A percentile compares a stretch with the other conserved stretches of the same genome.
Evolutionary conservation across 2,888 invertebrate genomes (phyloP).

Genomic region (Plusia festucae): DNA sequence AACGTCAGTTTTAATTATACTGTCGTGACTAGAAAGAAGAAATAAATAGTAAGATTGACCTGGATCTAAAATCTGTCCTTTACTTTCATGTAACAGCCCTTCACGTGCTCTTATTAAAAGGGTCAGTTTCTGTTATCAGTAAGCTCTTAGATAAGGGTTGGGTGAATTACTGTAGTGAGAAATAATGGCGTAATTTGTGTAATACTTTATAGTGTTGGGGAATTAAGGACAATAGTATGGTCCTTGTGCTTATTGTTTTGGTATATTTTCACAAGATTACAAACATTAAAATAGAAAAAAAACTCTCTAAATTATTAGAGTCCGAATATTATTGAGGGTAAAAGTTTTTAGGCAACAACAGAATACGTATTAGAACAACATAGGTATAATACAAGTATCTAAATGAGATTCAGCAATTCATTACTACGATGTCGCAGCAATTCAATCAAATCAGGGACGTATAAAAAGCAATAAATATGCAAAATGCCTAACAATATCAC

Average conservation of each 20-base stretch:
- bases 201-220: background rate
- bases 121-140: constrained; percentile 16
- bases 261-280: background rate
- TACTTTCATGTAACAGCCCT: constrained; percentile 40
- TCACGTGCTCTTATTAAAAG: constrained; percentile 21
- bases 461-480: constrained; percentile 18
- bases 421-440: background rate
- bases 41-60: constrained; percentile 46
- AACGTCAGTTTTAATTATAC: constrained; percentile 53
- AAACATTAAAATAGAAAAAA: background rate
- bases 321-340: background rate
- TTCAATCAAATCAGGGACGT: constrained; percentile 1
- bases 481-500: constrained; percentile 19
- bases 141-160: constrained; percentile 12
- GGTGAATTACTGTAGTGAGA: constrained; percentile 1
- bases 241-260: background rate
- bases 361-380: background rate
- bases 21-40: constrained; percentile 48
- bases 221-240: background rate
- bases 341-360: background rate
- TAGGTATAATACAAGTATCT: background rate
- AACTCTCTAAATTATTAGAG: background rate
- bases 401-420: background rate
- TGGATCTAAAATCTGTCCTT: constrained; percentile 31
- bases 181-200: background rate